phyloP scores from a whole-genome alignment of 2,888 invertebrate genomes.

The Stenodera caucasica region DNA sequence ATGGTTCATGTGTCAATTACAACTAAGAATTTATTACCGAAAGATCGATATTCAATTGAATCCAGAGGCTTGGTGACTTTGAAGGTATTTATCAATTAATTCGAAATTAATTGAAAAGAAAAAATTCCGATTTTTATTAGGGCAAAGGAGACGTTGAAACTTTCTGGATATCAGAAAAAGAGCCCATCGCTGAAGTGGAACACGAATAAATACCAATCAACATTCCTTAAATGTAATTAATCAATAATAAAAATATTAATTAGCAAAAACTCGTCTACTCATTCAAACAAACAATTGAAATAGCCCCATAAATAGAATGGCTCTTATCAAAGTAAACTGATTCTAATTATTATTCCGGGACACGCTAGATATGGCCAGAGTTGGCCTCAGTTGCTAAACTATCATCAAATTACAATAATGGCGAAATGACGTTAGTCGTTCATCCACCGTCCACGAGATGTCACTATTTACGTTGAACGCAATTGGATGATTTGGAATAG shows the following conservation, averaged over 20 bases:
- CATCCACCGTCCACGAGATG: too few species aligned
- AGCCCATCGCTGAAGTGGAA: not conserved
- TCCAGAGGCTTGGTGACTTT: constrained; percentile 74
- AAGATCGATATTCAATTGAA: constrained; percentile 66
- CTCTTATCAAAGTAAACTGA: too few species aligned
- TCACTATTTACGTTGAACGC: too few species aligned
- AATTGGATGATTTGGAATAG: too few species aligned
- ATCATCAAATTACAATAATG: too few species aligned
- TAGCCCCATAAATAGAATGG: too few species aligned
- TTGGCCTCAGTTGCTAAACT: too few species aligned
- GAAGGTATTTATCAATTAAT: constrained; percentile 64
- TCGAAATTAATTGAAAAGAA: not conserved
- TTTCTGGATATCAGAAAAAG: constrained; percentile 59
- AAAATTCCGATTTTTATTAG: constrained; percentile 53
- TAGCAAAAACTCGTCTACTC: not conserved
- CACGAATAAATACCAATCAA: not conserved
- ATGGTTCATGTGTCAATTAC: constrained; percentile 75
- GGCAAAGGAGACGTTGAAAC: constrained; percentile 79
- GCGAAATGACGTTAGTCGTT: too few species aligned
- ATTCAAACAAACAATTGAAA: not conserved
- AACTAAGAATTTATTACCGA: constrained; percentile 67
- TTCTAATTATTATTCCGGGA: too few species aligned
- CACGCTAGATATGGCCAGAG: too few species aligned
- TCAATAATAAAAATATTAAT: not conserved
- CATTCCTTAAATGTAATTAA: not conserved